phyloP scores from a whole-genome alignment of 2,797 vertebrate species.

The Rhinichthys osculus region DNA sequence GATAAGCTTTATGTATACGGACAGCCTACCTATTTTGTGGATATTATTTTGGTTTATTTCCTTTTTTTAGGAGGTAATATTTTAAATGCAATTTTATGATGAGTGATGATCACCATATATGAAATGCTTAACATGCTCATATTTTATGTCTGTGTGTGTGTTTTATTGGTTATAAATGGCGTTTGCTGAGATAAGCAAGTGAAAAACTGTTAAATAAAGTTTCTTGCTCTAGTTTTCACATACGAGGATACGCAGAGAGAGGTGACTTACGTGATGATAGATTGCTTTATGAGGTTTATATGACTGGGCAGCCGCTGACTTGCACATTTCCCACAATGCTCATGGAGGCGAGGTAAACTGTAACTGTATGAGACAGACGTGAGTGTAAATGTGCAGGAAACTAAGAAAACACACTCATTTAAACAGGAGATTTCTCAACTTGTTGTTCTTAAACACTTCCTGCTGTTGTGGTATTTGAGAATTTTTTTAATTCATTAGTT shows the following conservation, averaged over 20 bases:
- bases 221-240: neutral
- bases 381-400: neutral
- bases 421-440: neutral
- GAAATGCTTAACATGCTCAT: neutral
- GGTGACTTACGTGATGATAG: neutral
- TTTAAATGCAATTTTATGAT: constrained; percentile 7
- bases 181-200: constrained; percentile 29
- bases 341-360: neutral
- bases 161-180: constrained; percentile 27
- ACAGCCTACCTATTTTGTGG: neutral
- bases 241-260: neutral
- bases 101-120: neutral
- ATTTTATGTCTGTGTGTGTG: constrained; percentile 2
- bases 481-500: neutral
- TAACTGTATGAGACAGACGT: neutral
- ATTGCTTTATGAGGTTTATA: constrained; percentile 13
- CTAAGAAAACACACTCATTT: neutral
- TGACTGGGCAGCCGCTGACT: neutral
- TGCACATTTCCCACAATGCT: constrained; percentile 20
- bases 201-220: constrained; percentile 14
- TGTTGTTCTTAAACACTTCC: neutral
- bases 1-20: neutral
- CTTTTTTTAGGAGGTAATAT: neutral
- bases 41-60: neutral
- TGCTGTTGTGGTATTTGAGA: neutral